Evolutionary conservation across 2,888 invertebrate genomes (phyloP).

Genomic region (Dynastes hyllus): DNA sequence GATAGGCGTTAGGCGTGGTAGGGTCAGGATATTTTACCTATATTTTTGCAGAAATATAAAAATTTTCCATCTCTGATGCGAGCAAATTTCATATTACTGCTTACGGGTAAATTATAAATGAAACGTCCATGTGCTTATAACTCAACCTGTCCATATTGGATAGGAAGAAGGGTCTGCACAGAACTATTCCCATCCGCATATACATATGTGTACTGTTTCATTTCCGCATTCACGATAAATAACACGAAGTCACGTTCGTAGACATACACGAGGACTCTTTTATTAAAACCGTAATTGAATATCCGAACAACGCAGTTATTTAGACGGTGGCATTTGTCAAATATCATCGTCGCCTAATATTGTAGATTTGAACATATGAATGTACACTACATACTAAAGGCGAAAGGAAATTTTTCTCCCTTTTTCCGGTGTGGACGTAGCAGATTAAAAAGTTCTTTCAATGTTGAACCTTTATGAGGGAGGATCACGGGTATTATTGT

Average conservation of each 20-base stretch:
- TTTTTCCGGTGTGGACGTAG: background rate
- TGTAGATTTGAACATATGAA: background rate
- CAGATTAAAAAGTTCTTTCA: constrained; percentile 47
- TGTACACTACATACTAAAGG: constrained; percentile 23
- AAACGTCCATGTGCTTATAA: constrained; percentile 7
- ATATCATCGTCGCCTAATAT: constrained; percentile 41
- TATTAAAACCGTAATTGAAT: constrained; percentile 44
- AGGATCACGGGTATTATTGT: constrained; percentile 32
- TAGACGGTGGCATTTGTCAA: constrained; percentile 31
- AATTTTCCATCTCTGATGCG: background rate
- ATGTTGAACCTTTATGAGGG: constrained; percentile 17
- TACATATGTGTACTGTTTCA: constrained; percentile 35
- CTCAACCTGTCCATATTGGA: constrained; percentile 10
- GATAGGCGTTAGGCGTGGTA: too few species aligned
- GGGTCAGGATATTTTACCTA: too few species aligned
- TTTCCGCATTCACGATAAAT: constrained; percentile 38
- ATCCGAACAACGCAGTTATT: constrained; percentile 32
- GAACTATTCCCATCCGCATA: constrained; percentile 27
- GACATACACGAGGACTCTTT: constrained; percentile 37
- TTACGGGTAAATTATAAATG: constrained; percentile 11
- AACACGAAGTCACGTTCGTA: constrained; percentile 44
- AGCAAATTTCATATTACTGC: background rate
- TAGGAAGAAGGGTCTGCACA: constrained; percentile 22
- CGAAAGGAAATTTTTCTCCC: constrained; percentile 3
- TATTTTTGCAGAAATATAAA: background rate